A percentile compares a stretch with the other conserved stretches of the same genome.
Conservation (phyloP, 1,140 invertebrate genomes). For the Drosophila sturtevanti region DNA sequence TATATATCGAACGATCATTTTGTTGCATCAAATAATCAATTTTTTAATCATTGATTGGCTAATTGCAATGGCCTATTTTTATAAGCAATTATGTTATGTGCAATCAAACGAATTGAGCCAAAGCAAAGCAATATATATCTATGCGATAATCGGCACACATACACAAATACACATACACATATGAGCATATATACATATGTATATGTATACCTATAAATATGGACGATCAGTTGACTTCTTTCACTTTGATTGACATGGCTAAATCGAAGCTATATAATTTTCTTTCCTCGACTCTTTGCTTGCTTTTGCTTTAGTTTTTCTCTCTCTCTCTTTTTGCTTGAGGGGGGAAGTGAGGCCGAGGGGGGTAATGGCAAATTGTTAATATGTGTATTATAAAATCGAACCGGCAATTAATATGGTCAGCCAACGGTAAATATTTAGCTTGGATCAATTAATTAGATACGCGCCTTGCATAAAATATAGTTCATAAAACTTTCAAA, state of each 20-base stretch:
- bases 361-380: constrained; percentile 49
- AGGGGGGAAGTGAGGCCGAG: background rate
- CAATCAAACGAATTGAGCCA: constrained; percentile 29
- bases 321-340: no score
- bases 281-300: constrained; percentile 9
- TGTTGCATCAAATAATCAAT: constrained; percentile 19
- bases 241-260: constrained; percentile 71
- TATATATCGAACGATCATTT: background rate
- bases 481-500: constrained; percentile 71
- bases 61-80: constrained; percentile 35
- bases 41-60: constrained; percentile 5
- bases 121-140: constrained; percentile 30
- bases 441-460: constrained; percentile 54
- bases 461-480: constrained; percentile 49
- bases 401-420: constrained; percentile 31
- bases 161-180: no score
- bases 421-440: constrained; percentile 47
- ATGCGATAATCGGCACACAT: constrained; percentile 56
- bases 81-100: constrained; percentile 38
- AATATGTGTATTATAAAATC: constrained; percentile 67
- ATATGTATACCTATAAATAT: no score
- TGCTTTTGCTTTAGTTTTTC: no score
- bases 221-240: constrained; percentile 51
- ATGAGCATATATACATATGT: background rate
- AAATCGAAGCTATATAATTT: background rate